A percentile compares a stretch with the other conserved stretches of the same genome.
phyloP scores from a whole-genome alignment of 2,113 vertebrate species.

The Cephalophus harveyi region DNA sequence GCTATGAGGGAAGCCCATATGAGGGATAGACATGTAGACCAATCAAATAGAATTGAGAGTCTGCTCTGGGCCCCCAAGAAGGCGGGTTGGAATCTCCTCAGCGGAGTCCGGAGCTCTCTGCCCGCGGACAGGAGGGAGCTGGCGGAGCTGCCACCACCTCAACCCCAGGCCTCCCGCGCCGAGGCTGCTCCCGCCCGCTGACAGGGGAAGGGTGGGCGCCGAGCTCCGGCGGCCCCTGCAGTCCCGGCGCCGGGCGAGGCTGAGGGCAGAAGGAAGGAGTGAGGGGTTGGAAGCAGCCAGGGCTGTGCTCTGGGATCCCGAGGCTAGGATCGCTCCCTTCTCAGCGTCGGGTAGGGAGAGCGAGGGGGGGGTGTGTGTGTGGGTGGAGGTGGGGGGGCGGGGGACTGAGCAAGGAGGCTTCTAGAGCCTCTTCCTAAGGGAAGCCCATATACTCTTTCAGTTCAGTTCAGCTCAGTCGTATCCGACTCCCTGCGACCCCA shows the following conservation, averaged over 20 bases:
- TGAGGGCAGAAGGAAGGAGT: neutral
- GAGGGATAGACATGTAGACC: neutral
- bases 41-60: neutral
- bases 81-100: constrained; percentile 89
- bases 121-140: constrained; percentile 83
- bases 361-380: neutral
- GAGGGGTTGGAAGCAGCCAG: neutral
- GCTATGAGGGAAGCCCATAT: constrained; percentile 51
- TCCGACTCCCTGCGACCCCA: no score
- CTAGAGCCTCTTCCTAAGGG: neutral
- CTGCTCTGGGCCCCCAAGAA: constrained; percentile 87
- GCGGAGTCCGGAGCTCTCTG: constrained; percentile 88
- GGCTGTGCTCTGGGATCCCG: neutral
- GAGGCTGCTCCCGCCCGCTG: neutral
- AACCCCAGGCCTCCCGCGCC: constrained; percentile 45
- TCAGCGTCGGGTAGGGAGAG: neutral
- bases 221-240: neutral
- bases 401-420: neutral
- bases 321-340: neutral
- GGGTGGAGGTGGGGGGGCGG: no score
- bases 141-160: constrained; percentile 54
- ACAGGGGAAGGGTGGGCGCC: neutral
- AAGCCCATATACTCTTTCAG: neutral
- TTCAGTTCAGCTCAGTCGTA: no score
- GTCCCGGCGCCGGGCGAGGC: constrained; percentile 31